Conservation (phyloP, 2,797 vertebrate species). For the Girardinus metallicus region DNA sequence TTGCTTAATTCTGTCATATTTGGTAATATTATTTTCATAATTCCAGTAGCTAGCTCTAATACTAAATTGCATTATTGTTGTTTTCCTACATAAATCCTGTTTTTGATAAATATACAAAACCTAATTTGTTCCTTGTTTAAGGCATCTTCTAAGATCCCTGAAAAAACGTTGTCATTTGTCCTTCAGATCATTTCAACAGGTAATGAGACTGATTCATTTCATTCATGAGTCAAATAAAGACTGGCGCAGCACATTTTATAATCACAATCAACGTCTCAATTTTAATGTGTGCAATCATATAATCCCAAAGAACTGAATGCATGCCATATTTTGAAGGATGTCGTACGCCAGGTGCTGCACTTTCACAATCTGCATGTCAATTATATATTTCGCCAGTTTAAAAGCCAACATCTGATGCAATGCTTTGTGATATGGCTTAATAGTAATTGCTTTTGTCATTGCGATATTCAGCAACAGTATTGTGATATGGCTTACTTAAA, state of each 20-base stretch:
- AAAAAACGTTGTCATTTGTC: not conserved
- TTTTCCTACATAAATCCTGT: not conserved
- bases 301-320: conserved; percentile 1
- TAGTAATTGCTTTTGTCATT: not conserved
- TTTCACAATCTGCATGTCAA: not conserved
- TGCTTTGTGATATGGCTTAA: not conserved
- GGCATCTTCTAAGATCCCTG: not conserved
- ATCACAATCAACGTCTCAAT: not conserved
- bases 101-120: not conserved
- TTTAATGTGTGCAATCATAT: not conserved
- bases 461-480: not conserved
- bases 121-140: not conserved
- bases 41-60: not conserved
- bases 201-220: not conserved
- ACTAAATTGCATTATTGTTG: not conserved
- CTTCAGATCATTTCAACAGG: not conserved
- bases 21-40: not conserved
- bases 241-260: not conserved
- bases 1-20: not conserved
- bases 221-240: not conserved
- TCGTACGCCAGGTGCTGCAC: not conserved
- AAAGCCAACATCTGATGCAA: not conserved
- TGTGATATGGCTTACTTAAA: not conserved
- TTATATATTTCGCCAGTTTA: not conserved
- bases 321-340: not conserved